Base-by-base conservation (phyloP, 2,888 invertebrate genomes). In the Agonopterix subpropinquella region DNA sequence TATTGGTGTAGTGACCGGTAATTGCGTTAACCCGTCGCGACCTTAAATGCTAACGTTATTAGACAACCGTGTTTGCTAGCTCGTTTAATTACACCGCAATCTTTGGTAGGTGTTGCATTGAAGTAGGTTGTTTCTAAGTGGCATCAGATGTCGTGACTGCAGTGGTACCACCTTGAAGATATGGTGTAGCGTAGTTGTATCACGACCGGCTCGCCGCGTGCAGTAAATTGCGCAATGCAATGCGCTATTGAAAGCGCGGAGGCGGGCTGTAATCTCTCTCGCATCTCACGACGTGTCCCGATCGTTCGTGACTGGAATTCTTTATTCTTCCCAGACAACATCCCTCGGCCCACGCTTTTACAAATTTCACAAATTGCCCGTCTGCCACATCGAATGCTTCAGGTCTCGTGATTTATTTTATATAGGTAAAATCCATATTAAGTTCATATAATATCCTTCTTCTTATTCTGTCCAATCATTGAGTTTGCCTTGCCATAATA, bases 141-240 rank as follows among this genome's bases (percentile, higher is more conserved):
- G 60, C 64, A 72, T 73, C 61, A 62, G 57, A 70, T 71, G 28
- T 79, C 80, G 77, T 80, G 77, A 78, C 71, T 75, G 53, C 52
- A 64, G 59, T 69, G 74, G 65, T 66, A 67, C 67, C 68, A 69
- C 71, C 75, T 75, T 73, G 71, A 70, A 76, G 73, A 70, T 75
- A 76, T 66, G 67, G 67, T 68, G 67, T 65, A 66, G 66, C 62
- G 61, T 61, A 60, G 36, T 36, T 37, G 66, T 67, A 77, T 80
- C 78, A 80, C 77, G 77, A 81, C 64, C 59, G 58, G 55, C 44
- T 51, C 57, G 56, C 61, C 64, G 76, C 78, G 76, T 80, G 79
- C 79, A 74, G 70, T 72, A 74, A 80, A 80, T 84, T 83, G 84
- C 78, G 77, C 81, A 84, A 84, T 75, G 61, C 58, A 62, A 57